phyloP scores from a whole-genome alignment of 2,113 vertebrate genomes.

The Caloenas nicobarica region DNA sequence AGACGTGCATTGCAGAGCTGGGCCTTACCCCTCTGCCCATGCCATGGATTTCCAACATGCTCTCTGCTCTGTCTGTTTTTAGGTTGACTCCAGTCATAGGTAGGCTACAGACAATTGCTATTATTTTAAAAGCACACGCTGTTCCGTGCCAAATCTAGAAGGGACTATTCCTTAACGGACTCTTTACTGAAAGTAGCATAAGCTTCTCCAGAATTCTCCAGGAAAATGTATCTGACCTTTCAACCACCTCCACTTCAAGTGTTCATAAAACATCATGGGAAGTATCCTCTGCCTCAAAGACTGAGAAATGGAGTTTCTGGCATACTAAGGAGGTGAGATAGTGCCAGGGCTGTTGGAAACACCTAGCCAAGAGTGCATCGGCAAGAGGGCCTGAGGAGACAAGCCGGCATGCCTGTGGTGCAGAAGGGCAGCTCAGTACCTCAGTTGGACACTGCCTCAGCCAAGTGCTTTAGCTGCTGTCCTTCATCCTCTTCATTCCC shows the following conservation, averaged over 20 bases:
- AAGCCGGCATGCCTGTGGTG: background rate
- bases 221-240: background rate
- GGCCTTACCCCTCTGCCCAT: background rate
- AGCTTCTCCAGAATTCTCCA: background rate
- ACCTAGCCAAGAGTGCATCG: background rate
- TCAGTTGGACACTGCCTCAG: background rate
- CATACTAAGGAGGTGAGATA: background rate
- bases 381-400: background rate
- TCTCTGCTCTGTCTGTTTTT: background rate
- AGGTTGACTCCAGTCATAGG: background rate
- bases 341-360: background rate
- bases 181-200: background rate
- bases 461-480: background rate
- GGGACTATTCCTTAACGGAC: background rate
- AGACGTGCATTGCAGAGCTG: background rate
- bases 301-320: background rate
- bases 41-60: background rate
- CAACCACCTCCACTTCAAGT: background rate
- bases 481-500: background rate
- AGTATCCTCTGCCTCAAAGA: background rate
- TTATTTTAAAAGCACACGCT: background rate
- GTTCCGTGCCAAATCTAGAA: background rate
- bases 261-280: background rate
- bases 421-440: background rate
- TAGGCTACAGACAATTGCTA: background rate